Base-by-base conservation (phyloP, 2,797 vertebrate genomes). In the Taeniopygia guttata region DNA sequence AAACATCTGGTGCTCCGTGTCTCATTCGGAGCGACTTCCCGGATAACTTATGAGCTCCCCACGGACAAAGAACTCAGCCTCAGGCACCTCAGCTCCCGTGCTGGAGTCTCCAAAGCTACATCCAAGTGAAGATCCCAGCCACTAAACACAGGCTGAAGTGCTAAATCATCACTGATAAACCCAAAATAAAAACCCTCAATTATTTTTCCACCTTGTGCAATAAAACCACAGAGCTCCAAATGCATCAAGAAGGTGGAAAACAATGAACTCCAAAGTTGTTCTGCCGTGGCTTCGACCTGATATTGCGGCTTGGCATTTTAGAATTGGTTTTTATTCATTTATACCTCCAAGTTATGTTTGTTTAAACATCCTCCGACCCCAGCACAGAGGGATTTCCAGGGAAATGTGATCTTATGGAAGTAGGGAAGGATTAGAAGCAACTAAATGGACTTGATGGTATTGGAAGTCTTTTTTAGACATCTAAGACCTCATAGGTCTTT, bases 1-100 rank as follows among this genome's bases (percentile, higher is more conserved):
- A 95, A 95, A 91, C 91, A 93, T 85, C 58, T 87, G 94, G 82
- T 11, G 64, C 79, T 67, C 70, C 12, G 15, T 20, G 64, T 34
- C 58, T 67, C n/a, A 1, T 43, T 70, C 21, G 0, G 29, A 79
- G 63, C 3, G 0, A 21, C 43, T 13, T 56, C 72, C 79, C 13
- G 0, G 68, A 85, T 80, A 80, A 92, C 52, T 95, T 83, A 92
- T 1, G 69, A 93, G 91, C 77, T 90, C 93, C 84, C 84, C 19
- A 6, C 10, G 38, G 87, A 94, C 80, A 48, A 9, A 1, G 6
- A 95, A 92, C 4, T 78, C 36, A 38, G 86, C 76, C 80, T 80
- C 26, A 86, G 32, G 62, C 85, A 6, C 51, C n/a, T 68, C 21
- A 0, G 46, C 25, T 79, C 87, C 87, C 15, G 3, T 56, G 8